A percentile compares a stretch with the other conserved stretches of the same genome.
These are phyloP conservation scores for Aradophagus sp. DNA, from an alignment of 1,140 invertebrate species.

Conservation along the genomic window DNA sequence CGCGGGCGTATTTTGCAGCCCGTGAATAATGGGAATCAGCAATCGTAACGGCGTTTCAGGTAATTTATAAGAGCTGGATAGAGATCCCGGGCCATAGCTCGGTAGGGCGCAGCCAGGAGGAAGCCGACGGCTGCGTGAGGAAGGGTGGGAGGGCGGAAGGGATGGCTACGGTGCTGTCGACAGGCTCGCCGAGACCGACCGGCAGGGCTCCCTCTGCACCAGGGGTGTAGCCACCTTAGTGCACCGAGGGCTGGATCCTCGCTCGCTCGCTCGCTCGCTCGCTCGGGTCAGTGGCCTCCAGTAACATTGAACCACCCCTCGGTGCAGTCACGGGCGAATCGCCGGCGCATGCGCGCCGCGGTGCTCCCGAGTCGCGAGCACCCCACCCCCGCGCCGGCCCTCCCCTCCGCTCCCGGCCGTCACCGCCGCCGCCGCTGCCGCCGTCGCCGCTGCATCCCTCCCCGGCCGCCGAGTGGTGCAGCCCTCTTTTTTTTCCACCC, in stretches of 20 bases:
- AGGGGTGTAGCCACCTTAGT: slow-evolving; percentile 66
- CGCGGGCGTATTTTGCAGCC: slow-evolving; percentile 51
- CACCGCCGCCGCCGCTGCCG: too few species aligned
- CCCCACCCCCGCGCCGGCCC: slow-evolving; percentile 2
- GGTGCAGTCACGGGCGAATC: slow-evolving; percentile 73
- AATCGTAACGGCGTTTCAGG: slow-evolving; percentile 66
- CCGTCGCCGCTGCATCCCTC: not conserved
- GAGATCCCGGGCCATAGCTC: slow-evolving; percentile 65
- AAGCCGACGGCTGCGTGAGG: slow-evolving; percentile 37
- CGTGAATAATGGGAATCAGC: slow-evolving; percentile 62
- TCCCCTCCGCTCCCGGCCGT: too few species aligned
- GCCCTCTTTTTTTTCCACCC: slow-evolving; percentile 16
- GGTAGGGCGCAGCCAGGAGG: slow-evolving; percentile 54
- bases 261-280: slow-evolving; percentile 54
- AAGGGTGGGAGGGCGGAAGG: too few species aligned
- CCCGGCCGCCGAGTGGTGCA: slow-evolving; percentile 5
- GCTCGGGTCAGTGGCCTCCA: slow-evolving; percentile 73
- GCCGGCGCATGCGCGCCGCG: slow-evolving; percentile 61
- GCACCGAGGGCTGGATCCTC: slow-evolving; percentile 59
- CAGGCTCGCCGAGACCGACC: slow-evolving; percentile 56
- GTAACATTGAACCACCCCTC: slow-evolving; percentile 75
- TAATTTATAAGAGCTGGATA: slow-evolving; percentile 71
- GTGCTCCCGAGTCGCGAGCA: slow-evolving; percentile 1
- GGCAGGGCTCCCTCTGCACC: slow-evolving; percentile 56
- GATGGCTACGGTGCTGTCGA: slow-evolving; percentile 59